A percentile compares a stretch with the other conserved stretches of the same genome.
These are phyloP conservation scores for Trichoplusia ni DNA, from an alignment of 1,140 invertebrate species.

Conservation along the genomic window DNA sequence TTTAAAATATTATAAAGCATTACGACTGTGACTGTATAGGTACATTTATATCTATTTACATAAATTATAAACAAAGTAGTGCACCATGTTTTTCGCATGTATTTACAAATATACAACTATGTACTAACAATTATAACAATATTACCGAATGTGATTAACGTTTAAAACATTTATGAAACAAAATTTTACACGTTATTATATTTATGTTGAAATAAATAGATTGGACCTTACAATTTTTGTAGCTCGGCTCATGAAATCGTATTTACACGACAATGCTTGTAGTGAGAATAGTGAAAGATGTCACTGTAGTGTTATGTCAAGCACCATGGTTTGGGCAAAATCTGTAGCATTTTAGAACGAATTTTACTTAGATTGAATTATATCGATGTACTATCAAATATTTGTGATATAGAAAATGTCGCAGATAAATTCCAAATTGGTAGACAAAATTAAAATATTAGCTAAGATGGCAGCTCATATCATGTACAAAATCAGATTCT, in stretches of 20 bases:
- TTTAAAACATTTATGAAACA: conserved; percentile 34
- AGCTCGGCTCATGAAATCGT: conserved; percentile 40
- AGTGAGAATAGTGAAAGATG: neutral
- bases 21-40: conserved; percentile 22
- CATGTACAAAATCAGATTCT: conserved; percentile 68
- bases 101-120: conserved; percentile 76
- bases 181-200: conserved; percentile 36
- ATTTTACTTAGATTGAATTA: conserved; percentile 18
- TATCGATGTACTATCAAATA: conserved; percentile 27
- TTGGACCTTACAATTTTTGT: conserved; percentile 52
- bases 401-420: conserved; percentile 37
- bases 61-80: conserved; percentile 51
- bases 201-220: conserved; percentile 48
- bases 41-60: conserved; percentile 43
- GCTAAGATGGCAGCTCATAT: conserved; percentile 46
- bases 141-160: conserved; percentile 33
- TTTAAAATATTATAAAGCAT: conserved; percentile 24
- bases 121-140: conserved; percentile 73
- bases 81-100: conserved; percentile 63
- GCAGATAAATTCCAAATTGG: conserved; percentile 39
- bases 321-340: conserved; percentile 25
- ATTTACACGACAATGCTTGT: conserved; percentile 14
- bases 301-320: conserved; percentile 12
- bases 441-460: conserved; percentile 38
- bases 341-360: conserved; percentile 20